A percentile compares a stretch with the other conserved stretches of the same genome.
phyloP scores from a whole-genome alignment of 2,113 vertebrate genomes.

The Neodon shergylaensis region DNA sequence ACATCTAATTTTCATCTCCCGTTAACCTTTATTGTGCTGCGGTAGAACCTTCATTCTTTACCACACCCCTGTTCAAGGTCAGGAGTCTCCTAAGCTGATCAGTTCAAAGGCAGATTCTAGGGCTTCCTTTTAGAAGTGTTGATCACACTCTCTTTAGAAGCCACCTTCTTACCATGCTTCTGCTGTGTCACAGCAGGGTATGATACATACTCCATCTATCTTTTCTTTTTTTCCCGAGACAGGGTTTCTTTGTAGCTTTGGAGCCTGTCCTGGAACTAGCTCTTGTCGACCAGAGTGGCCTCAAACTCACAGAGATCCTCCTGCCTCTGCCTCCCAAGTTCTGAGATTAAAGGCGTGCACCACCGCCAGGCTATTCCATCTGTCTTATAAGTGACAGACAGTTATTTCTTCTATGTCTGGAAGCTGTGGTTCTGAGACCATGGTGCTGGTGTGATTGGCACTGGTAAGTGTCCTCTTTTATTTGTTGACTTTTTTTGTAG shows the following conservation, averaged over 20 bases:
- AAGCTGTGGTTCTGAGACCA: not conserved
- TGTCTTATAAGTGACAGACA: not conserved
- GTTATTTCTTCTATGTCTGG: not conserved
- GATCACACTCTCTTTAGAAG: not conserved
- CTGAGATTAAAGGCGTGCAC: too few relatives aligned
- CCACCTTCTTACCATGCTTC: not conserved
- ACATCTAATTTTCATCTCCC: not conserved
- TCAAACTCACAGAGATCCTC: too few relatives aligned
- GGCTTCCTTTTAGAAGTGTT: not conserved
- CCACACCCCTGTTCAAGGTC: conserved; percentile 9
- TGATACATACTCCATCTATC: too few relatives aligned
- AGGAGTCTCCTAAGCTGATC: not conserved
- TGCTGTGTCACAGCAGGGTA: not conserved
- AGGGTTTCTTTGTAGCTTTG: too few relatives aligned
- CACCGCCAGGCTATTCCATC: too few relatives aligned
- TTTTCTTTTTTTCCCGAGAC: too few relatives aligned
- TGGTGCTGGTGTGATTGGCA: not conserved
- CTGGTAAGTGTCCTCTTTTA: not conserved
- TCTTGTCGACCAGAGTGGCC: too few relatives aligned
- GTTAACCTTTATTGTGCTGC: not conserved
- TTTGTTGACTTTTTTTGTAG: not conserved
- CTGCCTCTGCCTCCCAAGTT: too few relatives aligned
- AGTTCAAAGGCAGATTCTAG: not conserved
- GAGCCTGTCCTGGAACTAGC: too few relatives aligned
- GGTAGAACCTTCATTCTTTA: not conserved